Evolutionary conservation across 1,140 invertebrate species (phyloP), one percentile per base, ranked within the genome.

Genomic region (Meloidogyne chitwoodi): DNA sequence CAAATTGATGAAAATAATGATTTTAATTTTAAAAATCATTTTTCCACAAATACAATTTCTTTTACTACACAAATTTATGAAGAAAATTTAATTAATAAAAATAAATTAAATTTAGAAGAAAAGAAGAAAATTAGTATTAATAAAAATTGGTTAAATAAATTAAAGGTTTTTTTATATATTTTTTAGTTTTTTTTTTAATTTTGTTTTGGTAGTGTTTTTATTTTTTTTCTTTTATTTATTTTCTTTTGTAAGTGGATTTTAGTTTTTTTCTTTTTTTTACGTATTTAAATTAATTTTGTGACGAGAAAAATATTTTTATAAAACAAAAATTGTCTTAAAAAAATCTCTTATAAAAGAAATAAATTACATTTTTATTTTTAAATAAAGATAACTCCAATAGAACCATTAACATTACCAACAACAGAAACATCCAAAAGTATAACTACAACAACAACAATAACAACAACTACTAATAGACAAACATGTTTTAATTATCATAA

Each of bases 401-500:
- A 22, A 5, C 16, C 27, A 26, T 8, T 27, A 38, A 66, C 27
- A 31, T 76, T 76, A 31, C 68, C 76, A 62, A 76, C 74, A 19
- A 12, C 38, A 29, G 22, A 38, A 22, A 10, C 75, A 6, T 76
- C 5, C 41, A 61, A 31, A 41, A 56, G 24, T 12, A 74, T 73
- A 1, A 31, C 65, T 4, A 66, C n/a, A n/a, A 56, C 5, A 48
- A 48, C 16, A 19, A 5, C 44, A 11, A 29, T n/a, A 22, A 38
- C 22, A 26, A 72, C 68, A 44, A 78, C 77, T 1, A 69, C 22
- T 19, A 70, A 44, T 2, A 12, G 6, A 31, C 44, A 78, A 24
- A 66, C 65, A 19, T 81, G 80, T 69, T 81, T 79, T 29, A 81
- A 82, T 61, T 82, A 84, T 22, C 67, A 82, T 65, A 65, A 69